Base-by-base conservation (phyloP, 2,113 vertebrate species). In the Litocranius walleri region DNA sequence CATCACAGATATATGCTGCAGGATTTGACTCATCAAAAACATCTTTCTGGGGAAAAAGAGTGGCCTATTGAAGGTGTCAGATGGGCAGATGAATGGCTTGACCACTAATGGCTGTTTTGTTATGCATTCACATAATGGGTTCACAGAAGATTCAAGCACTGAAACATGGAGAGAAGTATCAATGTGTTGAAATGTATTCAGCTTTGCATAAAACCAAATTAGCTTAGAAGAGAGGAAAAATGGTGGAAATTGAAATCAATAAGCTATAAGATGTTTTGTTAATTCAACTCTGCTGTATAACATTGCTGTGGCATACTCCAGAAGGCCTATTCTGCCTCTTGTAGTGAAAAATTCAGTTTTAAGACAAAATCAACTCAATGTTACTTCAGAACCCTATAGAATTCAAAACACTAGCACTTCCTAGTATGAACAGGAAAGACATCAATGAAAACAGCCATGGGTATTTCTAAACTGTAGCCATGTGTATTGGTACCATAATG, bases 11-110 rank as follows among this genome's bases (percentile, higher is more conserved):
- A 99, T 99, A 99, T 43, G 99, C 99, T 40, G 99, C 99, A 11
- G 99, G 99, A 97, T 99, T 99, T 95, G 99, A 99, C 98, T 99
- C 99, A 50, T 99, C 99, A 78, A 99, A 98, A 99, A 99, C 99
- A 99, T 99, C 98, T 99, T 99, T 98, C 99, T 99, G n/a, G 99
- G 99, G 99, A 99, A 99, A 98, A 99, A 99, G 92, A 99, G 99
- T 95, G 99, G 99, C 0, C 99, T 99, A 98, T 99, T 99, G 99
- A 99, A 99, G 98, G 99, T 99, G 2, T 97, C 98, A 4, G 99
- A 99, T 91, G 99, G 99, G 54, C 99, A 99, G 96, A 99, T 99
- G 99, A 99, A 99, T 56, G 99, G 99, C 13, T 98, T 99, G 94
- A 99, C 99, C 96, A 99, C 99, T 77, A 99, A 99, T 59, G 99